Conservation (phyloP, 2,113 vertebrate genomes). For the Ariopsis seemanni region DNA sequence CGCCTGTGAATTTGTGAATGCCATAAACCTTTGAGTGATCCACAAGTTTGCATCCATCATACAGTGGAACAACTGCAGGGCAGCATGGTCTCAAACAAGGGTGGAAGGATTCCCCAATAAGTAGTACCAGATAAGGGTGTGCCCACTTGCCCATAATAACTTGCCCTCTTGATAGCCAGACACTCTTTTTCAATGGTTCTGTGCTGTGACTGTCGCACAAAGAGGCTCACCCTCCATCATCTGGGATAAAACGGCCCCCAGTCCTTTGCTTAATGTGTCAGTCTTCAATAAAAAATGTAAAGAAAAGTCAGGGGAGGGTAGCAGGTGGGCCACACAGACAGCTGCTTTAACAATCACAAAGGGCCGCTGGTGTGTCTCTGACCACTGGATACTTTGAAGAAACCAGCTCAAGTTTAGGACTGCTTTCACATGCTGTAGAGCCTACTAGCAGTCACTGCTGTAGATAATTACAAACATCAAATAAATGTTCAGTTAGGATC, state of each 20-base stretch:
- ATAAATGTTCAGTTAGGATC: background rate
- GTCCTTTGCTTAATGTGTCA: background rate
- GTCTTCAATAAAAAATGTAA: background rate
- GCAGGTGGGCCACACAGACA: background rate
- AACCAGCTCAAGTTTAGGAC: background rate
- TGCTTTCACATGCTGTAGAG: background rate
- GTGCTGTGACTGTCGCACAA: background rate
- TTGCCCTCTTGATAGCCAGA: background rate
- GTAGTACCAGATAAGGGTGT: background rate
- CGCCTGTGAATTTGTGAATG: background rate
- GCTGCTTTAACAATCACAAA: background rate
- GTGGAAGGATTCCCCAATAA: background rate
- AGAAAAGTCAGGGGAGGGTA: background rate
- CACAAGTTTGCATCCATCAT: background rate
- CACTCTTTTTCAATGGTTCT: background rate
- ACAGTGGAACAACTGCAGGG: background rate
- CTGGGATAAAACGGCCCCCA: background rate
- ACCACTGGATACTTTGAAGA: background rate
- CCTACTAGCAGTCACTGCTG: background rate
- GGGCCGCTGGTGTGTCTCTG: background rate
- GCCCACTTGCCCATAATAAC: background rate
- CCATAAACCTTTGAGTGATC: background rate
- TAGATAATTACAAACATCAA: background rate
- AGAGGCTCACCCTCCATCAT: background rate
- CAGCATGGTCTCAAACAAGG: background rate